Conservation (phyloP, 2,888 invertebrate genomes). For the Diogma glabrata region DNA sequence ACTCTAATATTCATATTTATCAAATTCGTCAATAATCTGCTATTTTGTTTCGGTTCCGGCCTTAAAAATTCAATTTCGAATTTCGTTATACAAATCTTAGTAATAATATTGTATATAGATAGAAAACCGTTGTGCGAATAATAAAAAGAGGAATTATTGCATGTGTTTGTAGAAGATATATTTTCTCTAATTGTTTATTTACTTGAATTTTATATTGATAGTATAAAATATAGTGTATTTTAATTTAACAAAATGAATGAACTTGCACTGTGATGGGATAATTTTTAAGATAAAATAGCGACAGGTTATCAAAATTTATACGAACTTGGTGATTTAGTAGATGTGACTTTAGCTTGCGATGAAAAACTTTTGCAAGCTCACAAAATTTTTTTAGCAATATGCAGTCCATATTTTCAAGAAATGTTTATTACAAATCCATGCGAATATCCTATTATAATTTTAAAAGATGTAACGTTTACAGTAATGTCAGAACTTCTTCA, state of each 20-base stretch:
- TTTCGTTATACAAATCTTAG: too few species aligned
- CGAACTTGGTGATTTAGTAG: conserved; percentile 39
- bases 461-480: conserved; percentile 45
- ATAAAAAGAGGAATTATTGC: too few species aligned
- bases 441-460: conserved; percentile 39
- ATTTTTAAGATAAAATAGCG: conserved; percentile 37
- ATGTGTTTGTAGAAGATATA: too few species aligned
- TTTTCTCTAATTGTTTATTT: too few species aligned
- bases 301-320: conserved; percentile 37
- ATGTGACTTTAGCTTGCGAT: conserved; percentile 41
- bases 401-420: conserved; percentile 41
- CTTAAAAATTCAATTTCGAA: too few species aligned
- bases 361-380: conserved; percentile 40
- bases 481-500: conserved; percentile 44
- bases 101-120: too few species aligned
- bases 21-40: too few species aligned
- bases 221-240: neutral
- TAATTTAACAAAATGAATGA: conserved; percentile 29
- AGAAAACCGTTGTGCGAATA: too few species aligned
- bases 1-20: too few species aligned
- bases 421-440: conserved; percentile 38
- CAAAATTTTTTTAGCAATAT: conserved; percentile 41
- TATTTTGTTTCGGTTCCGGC: too few species aligned
- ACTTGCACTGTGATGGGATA: conserved; percentile 38
- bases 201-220: too few species aligned